phyloP scores from a whole-genome alignment of 2,113 vertebrate species.

The Boleophthalmus pectinirostris region DNA sequence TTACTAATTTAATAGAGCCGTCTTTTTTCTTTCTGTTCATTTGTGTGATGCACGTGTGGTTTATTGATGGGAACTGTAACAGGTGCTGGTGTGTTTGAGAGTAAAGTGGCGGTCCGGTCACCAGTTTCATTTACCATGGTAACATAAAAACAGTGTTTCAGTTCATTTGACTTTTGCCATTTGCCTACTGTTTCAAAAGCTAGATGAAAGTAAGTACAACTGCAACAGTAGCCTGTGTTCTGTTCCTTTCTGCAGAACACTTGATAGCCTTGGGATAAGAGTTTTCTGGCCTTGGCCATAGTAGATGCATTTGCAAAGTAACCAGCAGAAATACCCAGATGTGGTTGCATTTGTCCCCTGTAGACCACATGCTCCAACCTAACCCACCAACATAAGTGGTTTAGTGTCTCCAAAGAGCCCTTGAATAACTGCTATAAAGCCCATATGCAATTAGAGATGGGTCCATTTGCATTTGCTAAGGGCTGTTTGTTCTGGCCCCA shows the following conservation, averaged over 20 bases:
- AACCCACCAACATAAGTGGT: not conserved
- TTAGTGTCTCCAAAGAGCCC: conserved; percentile 19
- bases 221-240: not conserved
- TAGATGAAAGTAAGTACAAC: not conserved
- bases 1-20: not conserved
- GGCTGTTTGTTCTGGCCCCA: conserved; percentile 10
- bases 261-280: not conserved
- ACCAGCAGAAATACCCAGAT: not conserved
- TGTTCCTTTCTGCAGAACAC: not conserved
- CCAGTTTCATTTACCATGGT: conserved; percentile 34
- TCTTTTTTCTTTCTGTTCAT: not conserved
- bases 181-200: not conserved
- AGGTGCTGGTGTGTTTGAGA: conserved; percentile 64
- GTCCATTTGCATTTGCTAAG: conserved; percentile 24
- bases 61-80: conserved; percentile 60
- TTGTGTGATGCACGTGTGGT: conserved; percentile 24
- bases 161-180: not conserved
- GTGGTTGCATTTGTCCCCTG: conserved; percentile 16
- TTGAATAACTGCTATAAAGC: conserved; percentile 16
- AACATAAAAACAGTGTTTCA: conserved; percentile 16
- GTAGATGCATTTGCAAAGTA: not conserved
- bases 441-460: conserved; percentile 12
- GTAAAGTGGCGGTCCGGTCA: conserved; percentile 23
- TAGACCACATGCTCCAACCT: not conserved
- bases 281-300: not conserved